phyloP scores from a whole-genome alignment of 1,140 invertebrate genomes.

The Drosophila ironensis region DNA sequence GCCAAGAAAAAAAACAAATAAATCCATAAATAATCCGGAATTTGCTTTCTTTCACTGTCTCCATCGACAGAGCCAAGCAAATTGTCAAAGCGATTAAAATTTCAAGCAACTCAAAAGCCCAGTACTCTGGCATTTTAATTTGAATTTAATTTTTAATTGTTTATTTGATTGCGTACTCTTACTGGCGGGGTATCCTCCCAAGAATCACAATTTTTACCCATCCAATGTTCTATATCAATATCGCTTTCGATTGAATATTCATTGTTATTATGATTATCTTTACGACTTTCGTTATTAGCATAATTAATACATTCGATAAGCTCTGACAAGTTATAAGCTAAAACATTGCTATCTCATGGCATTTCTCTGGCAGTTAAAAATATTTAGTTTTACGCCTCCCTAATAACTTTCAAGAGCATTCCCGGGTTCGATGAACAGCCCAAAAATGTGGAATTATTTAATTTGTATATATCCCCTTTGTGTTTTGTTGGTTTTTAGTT shows the following conservation, averaged over 20 bases:
- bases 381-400: no score
- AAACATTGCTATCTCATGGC: background rate
- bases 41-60: background rate
- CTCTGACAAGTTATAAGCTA: background rate
- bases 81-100: slow-evolving; percentile 31
- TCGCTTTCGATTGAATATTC: slow-evolving; percentile 12
- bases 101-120: slow-evolving; percentile 17
- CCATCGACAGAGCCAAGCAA: background rate
- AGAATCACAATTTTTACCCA: background rate
- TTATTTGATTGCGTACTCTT: slow-evolving; percentile 18
- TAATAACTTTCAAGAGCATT: slow-evolving; percentile 14
- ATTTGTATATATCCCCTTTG: slow-evolving; percentile 1
- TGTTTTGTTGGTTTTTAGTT: slow-evolving; percentile 5
- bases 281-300: slow-evolving; percentile 23
- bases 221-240: background rate
- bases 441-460: slow-evolving; percentile 12
- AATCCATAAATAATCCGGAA: slow-evolving; percentile 31
- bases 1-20: slow-evolving; percentile 8
- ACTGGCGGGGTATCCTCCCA: background rate
- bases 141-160: slow-evolving; percentile 41
- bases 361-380: no score
- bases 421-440: slow-evolving; percentile 11
- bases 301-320: slow-evolving; percentile 4
- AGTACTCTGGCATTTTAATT: slow-evolving; percentile 37
- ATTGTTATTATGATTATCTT: slow-evolving; percentile 19